A percentile compares a stretch with the other conserved stretches of the same genome.
Conservation (phyloP, 2,888 invertebrate species). For the Drosophila buzzatii region DNA sequence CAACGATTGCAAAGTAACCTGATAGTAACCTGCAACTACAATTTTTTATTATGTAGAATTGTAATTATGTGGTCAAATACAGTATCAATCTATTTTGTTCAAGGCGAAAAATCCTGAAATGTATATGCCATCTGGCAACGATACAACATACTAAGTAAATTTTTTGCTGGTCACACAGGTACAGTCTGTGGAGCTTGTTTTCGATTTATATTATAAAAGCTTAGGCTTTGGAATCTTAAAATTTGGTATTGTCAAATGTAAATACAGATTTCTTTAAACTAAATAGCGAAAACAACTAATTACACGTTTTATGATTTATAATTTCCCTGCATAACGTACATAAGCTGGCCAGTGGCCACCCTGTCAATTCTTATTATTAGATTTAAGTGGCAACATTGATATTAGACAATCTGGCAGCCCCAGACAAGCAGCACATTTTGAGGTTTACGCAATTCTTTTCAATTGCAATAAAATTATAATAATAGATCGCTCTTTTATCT, state of each 20-base stretch:
- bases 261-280: background rate
- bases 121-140: conserved; percentile 34
- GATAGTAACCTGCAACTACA: too few relatives aligned
- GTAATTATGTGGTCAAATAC: conserved; percentile 14
- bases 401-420: conserved; percentile 37
- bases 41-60: background rate
- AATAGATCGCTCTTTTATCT: conserved; percentile 5
- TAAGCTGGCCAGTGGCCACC: conserved; percentile 38
- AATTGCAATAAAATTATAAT: conserved; percentile 26
- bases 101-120: conserved; percentile 47
- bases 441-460: conserved; percentile 84
- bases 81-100: conserved; percentile 37
- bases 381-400: conserved; percentile 32
- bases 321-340: conserved; percentile 45
- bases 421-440: conserved; percentile 65
- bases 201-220: too few relatives aligned
- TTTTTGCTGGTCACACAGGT: conserved; percentile 27
- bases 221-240: too few relatives aligned
- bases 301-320: conserved; percentile 11
- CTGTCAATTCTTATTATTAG: background rate
- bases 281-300: too few relatives aligned
- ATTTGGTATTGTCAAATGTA: too few relatives aligned
- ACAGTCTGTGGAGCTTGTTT: conserved; percentile 44
- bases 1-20: too few relatives aligned
- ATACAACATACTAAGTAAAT: background rate